phyloP scores from a whole-genome alignment of 2,888 invertebrate species.

The Teinopalpus imperialis region DNA sequence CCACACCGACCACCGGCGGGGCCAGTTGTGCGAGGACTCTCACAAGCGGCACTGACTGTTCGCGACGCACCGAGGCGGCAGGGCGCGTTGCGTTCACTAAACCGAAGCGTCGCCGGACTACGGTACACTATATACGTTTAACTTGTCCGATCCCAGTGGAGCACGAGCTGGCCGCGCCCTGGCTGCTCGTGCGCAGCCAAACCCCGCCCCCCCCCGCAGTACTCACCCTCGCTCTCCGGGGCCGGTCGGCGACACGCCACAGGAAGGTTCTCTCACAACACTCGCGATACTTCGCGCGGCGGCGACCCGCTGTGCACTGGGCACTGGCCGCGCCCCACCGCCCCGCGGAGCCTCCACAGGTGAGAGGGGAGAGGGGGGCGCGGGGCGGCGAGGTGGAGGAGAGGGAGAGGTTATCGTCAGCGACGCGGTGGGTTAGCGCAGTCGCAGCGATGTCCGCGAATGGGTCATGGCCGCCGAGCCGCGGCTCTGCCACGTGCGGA shows the following conservation, averaged over 20 bases:
- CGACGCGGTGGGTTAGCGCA: slow-evolving; percentile 36
- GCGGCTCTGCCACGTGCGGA: slow-evolving; percentile 94
- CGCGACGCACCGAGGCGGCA: too few relatives aligned
- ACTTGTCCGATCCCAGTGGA: too few relatives aligned
- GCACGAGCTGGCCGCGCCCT: too few relatives aligned
- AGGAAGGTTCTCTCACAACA: slow-evolving; percentile 38
- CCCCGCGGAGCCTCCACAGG: slow-evolving; percentile 40
- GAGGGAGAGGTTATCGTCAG: slow-evolving; percentile 30
- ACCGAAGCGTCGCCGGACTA: too few relatives aligned
- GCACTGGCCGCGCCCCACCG: slow-evolving; percentile 33
- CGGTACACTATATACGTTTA: too few relatives aligned
- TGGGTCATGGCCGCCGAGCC: slow-evolving; percentile 72
- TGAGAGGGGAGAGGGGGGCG: slow-evolving; percentile 33
- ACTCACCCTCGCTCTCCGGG: slow-evolving; percentile 4
- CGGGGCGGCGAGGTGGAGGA: slow-evolving; percentile 35
- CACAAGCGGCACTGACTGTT: too few relatives aligned
- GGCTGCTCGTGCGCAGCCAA: neutral
- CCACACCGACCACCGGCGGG: neutral
- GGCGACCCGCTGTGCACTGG: slow-evolving; percentile 65
- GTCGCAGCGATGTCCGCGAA: slow-evolving; percentile 64
- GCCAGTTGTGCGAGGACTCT: too few relatives aligned
- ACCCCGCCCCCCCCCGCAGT: neutral
- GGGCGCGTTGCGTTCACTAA: too few relatives aligned
- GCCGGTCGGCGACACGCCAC: slow-evolving; percentile 15
- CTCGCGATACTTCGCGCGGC: slow-evolving; percentile 61